Conservation (phyloP, 1,140 invertebrate species). For the Asobara japonica region DNA sequence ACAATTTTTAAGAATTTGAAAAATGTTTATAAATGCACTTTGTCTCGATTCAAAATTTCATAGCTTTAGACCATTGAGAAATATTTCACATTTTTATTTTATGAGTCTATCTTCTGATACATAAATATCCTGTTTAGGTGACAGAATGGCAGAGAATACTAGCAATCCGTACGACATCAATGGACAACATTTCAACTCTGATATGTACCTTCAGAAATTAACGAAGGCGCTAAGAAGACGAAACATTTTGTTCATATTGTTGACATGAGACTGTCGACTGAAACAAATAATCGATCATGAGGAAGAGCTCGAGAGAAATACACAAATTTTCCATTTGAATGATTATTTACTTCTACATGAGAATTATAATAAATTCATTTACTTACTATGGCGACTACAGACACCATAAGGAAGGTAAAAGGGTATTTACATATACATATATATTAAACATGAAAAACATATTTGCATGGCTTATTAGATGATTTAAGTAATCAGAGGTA, state of each 20-base stretch:
- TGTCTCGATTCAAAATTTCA: too few relatives aligned
- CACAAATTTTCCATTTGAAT: constrained; percentile 93
- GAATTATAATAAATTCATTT: constrained; percentile 99
- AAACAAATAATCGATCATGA: constrained; percentile 90
- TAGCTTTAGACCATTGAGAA: too few relatives aligned
- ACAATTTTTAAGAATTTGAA: too few relatives aligned
- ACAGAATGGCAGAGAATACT: constrained; percentile 56
- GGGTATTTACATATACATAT: too few relatives aligned
- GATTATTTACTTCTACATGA: constrained; percentile 99
- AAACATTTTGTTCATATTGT: too few relatives aligned
- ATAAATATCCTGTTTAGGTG: too few relatives aligned
- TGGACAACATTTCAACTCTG: constrained; percentile 88
- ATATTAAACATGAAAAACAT: too few relatives aligned
- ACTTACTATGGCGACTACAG: constrained; percentile 97
- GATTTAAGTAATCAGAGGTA: too few relatives aligned
- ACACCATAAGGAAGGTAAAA: constrained; percentile 93
- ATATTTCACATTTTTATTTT: too few relatives aligned
- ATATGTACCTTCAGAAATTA: constrained; percentile 85
- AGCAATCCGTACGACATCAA: constrained; percentile 78
- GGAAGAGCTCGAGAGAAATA: constrained; percentile 83
- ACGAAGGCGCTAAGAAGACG: constrained; percentile 71
- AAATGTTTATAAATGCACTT: too few relatives aligned
- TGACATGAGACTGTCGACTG: constrained; percentile 79
- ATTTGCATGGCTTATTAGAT: too few relatives aligned
- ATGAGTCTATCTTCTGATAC: too few relatives aligned